Evolutionary conservation across 2,888 invertebrate genomes (phyloP), one percentile per base, ranked within the genome.

Genomic region (Spodoptera exigua): DNA sequence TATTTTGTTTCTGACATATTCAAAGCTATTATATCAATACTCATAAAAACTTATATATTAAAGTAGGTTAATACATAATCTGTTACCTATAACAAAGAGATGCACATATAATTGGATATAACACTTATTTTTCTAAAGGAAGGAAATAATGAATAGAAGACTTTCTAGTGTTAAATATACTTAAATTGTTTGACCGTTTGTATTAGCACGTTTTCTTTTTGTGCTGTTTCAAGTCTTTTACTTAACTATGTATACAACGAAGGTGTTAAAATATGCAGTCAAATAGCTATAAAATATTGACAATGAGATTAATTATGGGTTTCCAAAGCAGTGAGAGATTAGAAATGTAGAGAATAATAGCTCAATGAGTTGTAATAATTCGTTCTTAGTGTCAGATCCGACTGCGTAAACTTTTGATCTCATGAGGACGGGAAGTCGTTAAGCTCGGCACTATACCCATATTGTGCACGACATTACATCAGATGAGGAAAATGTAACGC

Each of bases 31-130:
- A 49, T 49, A 61, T 55, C 56, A 51, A 48, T 56, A 46, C 35
- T 66, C 45, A 37, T 41, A 58, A 64, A 61, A 61, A 51, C 53
- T 77, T 55, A 21, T 46, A 48, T 69, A 57, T 60, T 66, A 63
- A 71, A 59, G 61, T 59, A 32, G 40, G 43, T 67, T 43, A 27
- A 27, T 39, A 53, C 37, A 67, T 61, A 44, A 68, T 41, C 14
- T 14, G n/a, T n/a, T n/a, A n/a, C 27, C 13, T 39, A 21, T 35
- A 34, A 16, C 14, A 40, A 11, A 7, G 40, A 11, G 27, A 14
- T 57, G 21, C 17, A 40, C 39, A 14, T 44, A 35, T 61, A 56
- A 44, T 67, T 57, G 67, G 51, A 27, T 44, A 18, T n/a, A 47
- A 61, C 55, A 13, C 53, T 59, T 51, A 58, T 13, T 10, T 34